These are phyloP conservation scores for Takifugu rubripes DNA, from an alignment of 2,797 vertebrate species.

Conservation along the genomic window DNA sequence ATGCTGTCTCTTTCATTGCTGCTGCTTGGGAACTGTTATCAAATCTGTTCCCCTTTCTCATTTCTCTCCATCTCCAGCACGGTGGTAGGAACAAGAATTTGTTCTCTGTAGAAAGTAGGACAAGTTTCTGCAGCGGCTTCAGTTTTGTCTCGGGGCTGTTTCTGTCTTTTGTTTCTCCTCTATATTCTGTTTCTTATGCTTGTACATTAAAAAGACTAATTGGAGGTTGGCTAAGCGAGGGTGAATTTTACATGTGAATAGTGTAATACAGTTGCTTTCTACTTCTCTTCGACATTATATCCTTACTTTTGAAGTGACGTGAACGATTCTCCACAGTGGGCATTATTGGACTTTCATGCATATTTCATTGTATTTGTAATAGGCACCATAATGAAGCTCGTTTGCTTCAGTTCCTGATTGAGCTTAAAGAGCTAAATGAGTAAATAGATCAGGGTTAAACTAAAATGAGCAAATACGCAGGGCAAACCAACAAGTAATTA, in stretches of 20 bases:
- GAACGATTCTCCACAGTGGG: neutral
- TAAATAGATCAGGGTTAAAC: neutral
- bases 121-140: conserved; percentile 41
- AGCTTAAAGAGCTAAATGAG: neutral
- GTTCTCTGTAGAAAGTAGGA: conserved; percentile 58
- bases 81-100: conserved; percentile 33
- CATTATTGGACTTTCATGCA: too few species aligned
- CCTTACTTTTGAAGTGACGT: neutral
- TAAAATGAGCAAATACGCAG: neutral
- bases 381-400: neutral
- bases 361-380: too few species aligned
- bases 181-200: conserved; percentile 11
- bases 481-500: neutral
- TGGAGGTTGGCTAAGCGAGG: neutral
- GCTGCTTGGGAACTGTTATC: conserved; percentile 53
- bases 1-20: conserved; percentile 29
- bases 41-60: conserved; percentile 26
- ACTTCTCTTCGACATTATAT: too few species aligned
- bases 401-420: neutral
- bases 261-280: too few species aligned
- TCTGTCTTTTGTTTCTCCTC: conserved; percentile 19
- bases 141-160: conserved; percentile 42
- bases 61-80: conserved; percentile 23
- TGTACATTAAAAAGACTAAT: conserved; percentile 10
- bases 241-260: neutral